A percentile compares a stretch with the other conserved stretches of the same genome.
Conservation (phyloP, 2,797 vertebrate species). For the Nothura maculosa region DNA sequence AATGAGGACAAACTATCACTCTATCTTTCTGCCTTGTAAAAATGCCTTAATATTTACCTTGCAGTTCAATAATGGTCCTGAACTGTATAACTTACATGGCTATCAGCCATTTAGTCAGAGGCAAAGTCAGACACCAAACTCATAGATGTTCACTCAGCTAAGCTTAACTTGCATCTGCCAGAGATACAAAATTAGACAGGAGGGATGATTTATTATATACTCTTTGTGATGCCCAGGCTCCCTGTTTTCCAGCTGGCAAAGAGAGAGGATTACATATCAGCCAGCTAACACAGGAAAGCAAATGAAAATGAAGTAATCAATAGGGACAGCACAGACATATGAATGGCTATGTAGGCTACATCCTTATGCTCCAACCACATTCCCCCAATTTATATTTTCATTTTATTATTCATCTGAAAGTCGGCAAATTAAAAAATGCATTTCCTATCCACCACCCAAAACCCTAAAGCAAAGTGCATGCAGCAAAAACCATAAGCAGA, state of each 20-base stretch:
- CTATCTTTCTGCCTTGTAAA: background rate
- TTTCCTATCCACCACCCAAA: background rate
- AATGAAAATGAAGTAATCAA: conserved; percentile 48
- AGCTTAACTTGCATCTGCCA: background rate
- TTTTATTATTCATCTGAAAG: conserved; percentile 21
- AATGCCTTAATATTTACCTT: background rate
- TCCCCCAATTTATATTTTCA: background rate
- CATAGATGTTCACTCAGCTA: background rate
- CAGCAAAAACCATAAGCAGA: conserved; percentile 29
- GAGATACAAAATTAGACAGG: background rate
- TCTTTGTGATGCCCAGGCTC: background rate
- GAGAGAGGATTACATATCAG: background rate
- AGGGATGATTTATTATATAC: background rate
- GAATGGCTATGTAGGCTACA: conserved; percentile 21
- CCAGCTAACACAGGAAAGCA: background rate
- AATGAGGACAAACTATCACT: background rate
- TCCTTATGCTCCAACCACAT: conserved; percentile 11
- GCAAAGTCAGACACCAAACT: background rate
- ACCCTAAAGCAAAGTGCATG: conserved; percentile 29
- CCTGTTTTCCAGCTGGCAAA: conserved; percentile 24
- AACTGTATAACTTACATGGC: background rate
- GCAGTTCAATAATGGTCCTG: background rate
- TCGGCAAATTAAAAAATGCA: conserved; percentile 35
- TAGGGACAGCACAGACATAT: conserved; percentile 13
- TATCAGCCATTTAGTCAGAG: background rate